These are phyloP conservation scores for Sternotherus odoratus DNA, from an alignment of 2,797 vertebrate genomes.

Conservation along the genomic window DNA sequence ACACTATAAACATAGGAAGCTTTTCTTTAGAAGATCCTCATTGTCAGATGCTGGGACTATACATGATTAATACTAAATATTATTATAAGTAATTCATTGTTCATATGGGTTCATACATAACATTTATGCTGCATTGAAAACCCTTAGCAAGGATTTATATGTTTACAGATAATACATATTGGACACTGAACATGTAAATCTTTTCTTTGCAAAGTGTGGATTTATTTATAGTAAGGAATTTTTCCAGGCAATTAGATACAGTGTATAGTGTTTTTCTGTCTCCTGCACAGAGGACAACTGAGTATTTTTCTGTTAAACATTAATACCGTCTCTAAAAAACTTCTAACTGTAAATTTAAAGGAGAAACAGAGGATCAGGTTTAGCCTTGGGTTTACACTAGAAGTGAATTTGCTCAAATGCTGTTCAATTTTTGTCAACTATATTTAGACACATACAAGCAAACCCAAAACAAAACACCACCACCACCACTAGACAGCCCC, in stretches of 20 bases:
- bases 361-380: neutral
- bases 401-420: neutral
- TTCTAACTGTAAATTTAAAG: neutral
- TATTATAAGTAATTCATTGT: neutral
- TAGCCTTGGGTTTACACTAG: neutral
- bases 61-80: neutral
- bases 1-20: accelerated
- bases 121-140: neutral
- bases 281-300: neutral
- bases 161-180: neutral
- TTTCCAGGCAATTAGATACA: neutral
- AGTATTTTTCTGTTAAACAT: neutral
- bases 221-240: neutral
- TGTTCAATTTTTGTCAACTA: neutral
- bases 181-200: neutral
- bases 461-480: neutral
- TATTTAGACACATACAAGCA: neutral
- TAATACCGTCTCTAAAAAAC: neutral
- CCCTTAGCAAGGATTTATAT: neutral
- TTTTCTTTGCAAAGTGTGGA: neutral
- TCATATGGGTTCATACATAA: accelerated
- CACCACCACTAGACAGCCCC: neutral
- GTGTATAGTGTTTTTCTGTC: neutral
- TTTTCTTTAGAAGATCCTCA: accelerated
- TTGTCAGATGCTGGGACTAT: neutral